These are phyloP conservation scores for Ptilonorhynchus violaceus DNA, from an alignment of 2,113 vertebrate genomes.

Conservation along the genomic window DNA sequence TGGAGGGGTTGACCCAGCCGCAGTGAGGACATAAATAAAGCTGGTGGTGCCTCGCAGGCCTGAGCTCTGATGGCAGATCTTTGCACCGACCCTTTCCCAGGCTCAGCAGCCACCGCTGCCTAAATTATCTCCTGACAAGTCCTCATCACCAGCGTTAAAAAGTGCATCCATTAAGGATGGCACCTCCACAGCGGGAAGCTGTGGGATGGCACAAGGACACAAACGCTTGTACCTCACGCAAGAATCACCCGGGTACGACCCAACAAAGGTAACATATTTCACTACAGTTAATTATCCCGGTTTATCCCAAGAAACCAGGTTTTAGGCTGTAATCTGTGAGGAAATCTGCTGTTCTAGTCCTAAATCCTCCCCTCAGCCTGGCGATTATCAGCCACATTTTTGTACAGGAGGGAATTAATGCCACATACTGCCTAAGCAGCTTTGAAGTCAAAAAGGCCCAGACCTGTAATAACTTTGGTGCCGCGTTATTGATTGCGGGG, in stretches of 20 bases:
- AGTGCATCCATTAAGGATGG: neutral
- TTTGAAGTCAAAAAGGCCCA: slow-evolving; percentile 78
- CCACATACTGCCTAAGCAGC: slow-evolving; percentile 84
- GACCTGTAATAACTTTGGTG: slow-evolving; percentile 77
- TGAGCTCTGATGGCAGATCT: neutral
- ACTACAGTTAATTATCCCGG: slow-evolving; percentile 79
- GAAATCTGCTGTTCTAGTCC: slow-evolving; percentile 83
- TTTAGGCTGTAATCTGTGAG: slow-evolving; percentile 83
- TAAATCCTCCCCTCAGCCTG: slow-evolving; percentile 82
- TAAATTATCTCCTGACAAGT: neutral
- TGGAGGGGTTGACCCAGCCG: neutral
- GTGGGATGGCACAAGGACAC: neutral
- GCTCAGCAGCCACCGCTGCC: neutral
- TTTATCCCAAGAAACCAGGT: slow-evolving; percentile 80
- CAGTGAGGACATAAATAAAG: neutral
- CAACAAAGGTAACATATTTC: slow-evolving; percentile 74
- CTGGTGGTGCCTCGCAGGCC: neutral
- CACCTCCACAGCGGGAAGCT: neutral
- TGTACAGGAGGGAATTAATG: slow-evolving; percentile 87
- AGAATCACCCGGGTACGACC: slow-evolving; percentile 1
- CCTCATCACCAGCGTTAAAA: neutral
- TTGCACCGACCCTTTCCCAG: neutral
- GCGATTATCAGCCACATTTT: slow-evolving; percentile 85
- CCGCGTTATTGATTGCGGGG: slow-evolving; percentile 49
- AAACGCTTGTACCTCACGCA: neutral